Conservation (phyloP, 92 coral and sea anemone species). For the Phenganax marumi region DNA sequence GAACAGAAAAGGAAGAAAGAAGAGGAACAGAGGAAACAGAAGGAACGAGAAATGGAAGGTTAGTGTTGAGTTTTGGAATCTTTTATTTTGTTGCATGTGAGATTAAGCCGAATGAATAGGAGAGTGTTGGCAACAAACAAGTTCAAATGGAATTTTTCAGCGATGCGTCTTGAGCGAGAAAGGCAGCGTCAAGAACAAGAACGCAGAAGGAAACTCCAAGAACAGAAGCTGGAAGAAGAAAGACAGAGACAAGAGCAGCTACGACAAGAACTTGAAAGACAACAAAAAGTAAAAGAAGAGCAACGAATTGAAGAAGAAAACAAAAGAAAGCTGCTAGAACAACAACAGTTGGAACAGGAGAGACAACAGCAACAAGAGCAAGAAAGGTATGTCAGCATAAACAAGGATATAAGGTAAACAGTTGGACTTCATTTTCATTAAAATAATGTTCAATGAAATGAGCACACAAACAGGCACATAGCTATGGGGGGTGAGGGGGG, state of each 20-base stretch:
- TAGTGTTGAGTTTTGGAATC: background rate
- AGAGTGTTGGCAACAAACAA: background rate
- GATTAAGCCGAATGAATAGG: background rate
- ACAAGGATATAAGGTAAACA: too few species aligned
- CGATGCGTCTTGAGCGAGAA: slow-evolving; percentile 91
- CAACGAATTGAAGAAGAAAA: slow-evolving; percentile 34
- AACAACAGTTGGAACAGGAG: background rate
- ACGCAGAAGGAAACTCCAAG: slow-evolving; percentile 81
- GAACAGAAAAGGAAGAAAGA: slow-evolving; percentile 62
- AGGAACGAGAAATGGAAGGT: slow-evolving; percentile 89
- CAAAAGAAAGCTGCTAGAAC: slow-evolving; percentile 4
- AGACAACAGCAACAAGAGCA: slow-evolving; percentile 53
- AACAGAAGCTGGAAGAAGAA: slow-evolving; percentile 67
- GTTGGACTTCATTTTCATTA: too few species aligned
- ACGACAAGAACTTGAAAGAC: slow-evolving; percentile 32
- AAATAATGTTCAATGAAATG: too few species aligned
- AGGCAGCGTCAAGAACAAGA: slow-evolving; percentile 90
- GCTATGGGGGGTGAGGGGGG: too few species aligned
- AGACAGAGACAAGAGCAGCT: slow-evolving; percentile 43
- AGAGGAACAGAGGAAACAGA: slow-evolving; percentile 69
- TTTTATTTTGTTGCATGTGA: background rate
- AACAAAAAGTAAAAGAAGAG: slow-evolving; percentile 34
- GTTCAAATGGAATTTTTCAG: slow-evolving; percentile 40
- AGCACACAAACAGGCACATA: too few species aligned
- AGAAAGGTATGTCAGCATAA: slow-evolving; percentile 54